Conservation (phyloP, 2,888 invertebrate genomes). For the Pediacus dermestoides region DNA sequence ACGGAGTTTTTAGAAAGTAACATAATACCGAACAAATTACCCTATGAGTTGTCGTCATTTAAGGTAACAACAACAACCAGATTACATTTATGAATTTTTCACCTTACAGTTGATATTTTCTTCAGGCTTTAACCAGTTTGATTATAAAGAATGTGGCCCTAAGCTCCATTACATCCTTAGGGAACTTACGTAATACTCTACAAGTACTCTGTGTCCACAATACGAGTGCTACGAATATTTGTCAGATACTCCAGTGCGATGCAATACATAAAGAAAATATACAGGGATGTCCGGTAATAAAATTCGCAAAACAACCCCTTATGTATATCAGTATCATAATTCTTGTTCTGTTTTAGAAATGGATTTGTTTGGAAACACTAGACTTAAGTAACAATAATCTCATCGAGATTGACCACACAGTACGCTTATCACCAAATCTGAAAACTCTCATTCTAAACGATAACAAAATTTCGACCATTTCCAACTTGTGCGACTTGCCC, state of each 20-base stretch:
- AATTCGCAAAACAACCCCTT: background rate
- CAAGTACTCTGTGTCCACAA: slow-evolving; percentile 62
- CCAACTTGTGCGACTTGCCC: slow-evolving; percentile 75
- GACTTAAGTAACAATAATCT: slow-evolving; percentile 80
- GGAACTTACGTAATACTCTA: slow-evolving; percentile 61
- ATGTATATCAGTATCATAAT: too few relatives aligned
- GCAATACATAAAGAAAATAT: slow-evolving; percentile 66
- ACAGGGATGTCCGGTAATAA: slow-evolving; percentile 43
- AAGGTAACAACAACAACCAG: slow-evolving; percentile 62
- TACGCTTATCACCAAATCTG: slow-evolving; percentile 71
- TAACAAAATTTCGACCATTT: slow-evolving; percentile 71
- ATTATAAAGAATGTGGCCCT: slow-evolving; percentile 67
- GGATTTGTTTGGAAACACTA: slow-evolving; percentile 66
- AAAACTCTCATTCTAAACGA: slow-evolving; percentile 70
- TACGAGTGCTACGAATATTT: slow-evolving; percentile 64
- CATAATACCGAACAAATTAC: slow-evolving; percentile 74
- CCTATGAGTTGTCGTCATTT: slow-evolving; percentile 80
- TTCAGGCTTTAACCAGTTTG: slow-evolving; percentile 61
- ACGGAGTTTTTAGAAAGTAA: slow-evolving; percentile 76
- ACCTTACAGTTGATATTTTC: slow-evolving; percentile 9
- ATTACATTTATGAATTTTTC: slow-evolving; percentile 2
- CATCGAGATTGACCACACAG: slow-evolving; percentile 72
- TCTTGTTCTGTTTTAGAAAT: slow-evolving; percentile 54
- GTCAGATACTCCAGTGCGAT: slow-evolving; percentile 81
- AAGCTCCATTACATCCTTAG: slow-evolving; percentile 61